phyloP scores from a whole-genome alignment of 2,797 vertebrate species.

The Knipowitschia caucasica region DNA sequence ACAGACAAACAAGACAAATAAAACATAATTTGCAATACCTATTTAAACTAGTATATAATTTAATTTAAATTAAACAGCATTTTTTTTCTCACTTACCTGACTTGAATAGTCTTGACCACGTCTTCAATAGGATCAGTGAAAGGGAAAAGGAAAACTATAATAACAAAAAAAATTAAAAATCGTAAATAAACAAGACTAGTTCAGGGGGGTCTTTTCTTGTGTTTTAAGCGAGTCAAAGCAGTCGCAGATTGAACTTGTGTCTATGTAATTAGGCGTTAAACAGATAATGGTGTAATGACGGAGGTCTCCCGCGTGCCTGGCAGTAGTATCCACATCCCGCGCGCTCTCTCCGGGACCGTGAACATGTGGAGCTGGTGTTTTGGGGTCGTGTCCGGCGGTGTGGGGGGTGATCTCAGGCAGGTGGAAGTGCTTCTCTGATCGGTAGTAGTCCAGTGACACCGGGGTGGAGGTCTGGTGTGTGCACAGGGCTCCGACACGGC shows the following conservation, averaged over 20 bases:
- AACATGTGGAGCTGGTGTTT: conserved; percentile 20
- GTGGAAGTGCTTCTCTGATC: neutral
- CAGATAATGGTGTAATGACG: conserved; percentile 44
- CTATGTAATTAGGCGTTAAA: conserved; percentile 51
- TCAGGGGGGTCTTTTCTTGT: conserved; percentile 8
- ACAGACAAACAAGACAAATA: too few species aligned
- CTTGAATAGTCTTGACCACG: conserved; percentile 37
- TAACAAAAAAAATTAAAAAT: conserved; percentile 29
- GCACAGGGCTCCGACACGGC: conserved; percentile 9
- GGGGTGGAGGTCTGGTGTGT: conserved; percentile 11
- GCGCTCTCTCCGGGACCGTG: too few species aligned
- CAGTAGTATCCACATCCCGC: too few species aligned
- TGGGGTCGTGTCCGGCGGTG: neutral
- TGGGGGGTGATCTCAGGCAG: neutral
- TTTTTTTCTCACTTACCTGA: conserved; percentile 37
- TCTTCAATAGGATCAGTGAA: too few species aligned
- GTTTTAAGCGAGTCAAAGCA: conserved; percentile 39
- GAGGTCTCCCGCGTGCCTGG: too few species aligned
- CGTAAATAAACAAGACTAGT: too few species aligned
- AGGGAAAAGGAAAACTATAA: conserved; percentile 24
- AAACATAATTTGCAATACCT: neutral
- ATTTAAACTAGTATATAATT: neutral
- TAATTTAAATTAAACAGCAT: neutral
- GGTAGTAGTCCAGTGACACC: conserved; percentile 44
- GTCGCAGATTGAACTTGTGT: conserved; percentile 36